Conservation (phyloP, 35 echinoderm and acorn worm species). For the Diadema setosum region DNA sequence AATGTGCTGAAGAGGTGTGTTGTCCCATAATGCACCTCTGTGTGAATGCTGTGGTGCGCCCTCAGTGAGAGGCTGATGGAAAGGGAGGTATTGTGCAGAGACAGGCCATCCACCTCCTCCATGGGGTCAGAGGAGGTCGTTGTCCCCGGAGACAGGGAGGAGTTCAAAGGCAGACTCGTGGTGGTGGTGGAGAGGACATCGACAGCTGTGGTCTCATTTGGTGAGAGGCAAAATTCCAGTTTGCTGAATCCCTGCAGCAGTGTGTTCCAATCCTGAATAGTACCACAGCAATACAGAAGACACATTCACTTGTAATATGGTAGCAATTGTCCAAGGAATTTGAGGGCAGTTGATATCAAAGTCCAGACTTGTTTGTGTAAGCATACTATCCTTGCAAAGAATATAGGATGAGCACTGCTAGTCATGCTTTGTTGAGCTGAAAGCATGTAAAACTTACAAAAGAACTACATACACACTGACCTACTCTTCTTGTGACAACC, state of each 20-base stretch:
- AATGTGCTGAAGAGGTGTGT: constrained; percentile 34
- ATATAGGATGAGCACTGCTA: no score
- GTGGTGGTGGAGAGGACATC: neutral
- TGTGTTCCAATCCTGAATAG: constrained; percentile 65
- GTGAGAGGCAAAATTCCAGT: constrained; percentile 22
- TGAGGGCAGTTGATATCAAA: no score
- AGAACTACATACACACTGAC: no score
- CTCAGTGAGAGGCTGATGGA: neutral
- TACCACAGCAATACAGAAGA: no score
- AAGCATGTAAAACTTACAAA: no score
- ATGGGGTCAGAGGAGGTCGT: neutral
- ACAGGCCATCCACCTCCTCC: constrained; percentile 21
- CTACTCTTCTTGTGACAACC: no score
- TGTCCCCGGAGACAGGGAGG: neutral
- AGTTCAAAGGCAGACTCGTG: neutral
- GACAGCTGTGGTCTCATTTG: constrained; percentile 16
- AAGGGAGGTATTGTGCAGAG: constrained; percentile 2
- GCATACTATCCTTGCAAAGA: no score
- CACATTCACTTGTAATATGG: no score
- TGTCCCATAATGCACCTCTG: neutral
- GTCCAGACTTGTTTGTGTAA: no score
- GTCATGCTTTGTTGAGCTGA: no score
- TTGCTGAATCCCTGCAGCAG: constrained; percentile 44
- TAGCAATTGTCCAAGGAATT: no score
- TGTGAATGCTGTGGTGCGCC: neutral